These are phyloP conservation scores for Pyrochroa serraticornis DNA, from an alignment of 2,888 invertebrate genomes.

Conservation along the genomic window DNA sequence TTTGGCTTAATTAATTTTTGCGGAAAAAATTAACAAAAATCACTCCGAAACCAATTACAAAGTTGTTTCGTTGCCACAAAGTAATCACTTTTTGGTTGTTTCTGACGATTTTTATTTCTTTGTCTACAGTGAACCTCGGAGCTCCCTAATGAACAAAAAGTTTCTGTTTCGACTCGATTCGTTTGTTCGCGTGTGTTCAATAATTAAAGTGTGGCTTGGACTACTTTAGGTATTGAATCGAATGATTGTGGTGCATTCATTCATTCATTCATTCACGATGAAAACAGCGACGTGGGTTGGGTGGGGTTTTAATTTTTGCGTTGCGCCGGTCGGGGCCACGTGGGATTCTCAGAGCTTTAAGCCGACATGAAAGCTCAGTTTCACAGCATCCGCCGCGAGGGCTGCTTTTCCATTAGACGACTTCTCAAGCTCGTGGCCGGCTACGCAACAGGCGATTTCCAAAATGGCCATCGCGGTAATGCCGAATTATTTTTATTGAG, in stretches of 20 bases:
- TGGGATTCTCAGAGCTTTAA: conserved; percentile 35
- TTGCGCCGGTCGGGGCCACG: conserved; percentile 36
- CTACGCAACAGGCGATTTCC: conserved; percentile 37
- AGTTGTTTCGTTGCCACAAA: too few relatives aligned
- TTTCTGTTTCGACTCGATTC: background rate
- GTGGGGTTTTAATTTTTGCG: conserved; percentile 32
- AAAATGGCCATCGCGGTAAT: background rate
- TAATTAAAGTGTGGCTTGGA: conserved; percentile 18
- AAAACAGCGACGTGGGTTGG: background rate
- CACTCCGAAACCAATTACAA: too few relatives aligned
- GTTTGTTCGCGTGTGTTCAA: conserved; percentile 6
- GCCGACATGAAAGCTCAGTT: conserved; percentile 37
- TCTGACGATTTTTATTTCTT: too few relatives aligned
- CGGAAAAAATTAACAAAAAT: too few relatives aligned
- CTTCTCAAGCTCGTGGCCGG: background rate
- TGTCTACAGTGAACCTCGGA: too few relatives aligned
- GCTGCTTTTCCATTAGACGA: conserved; percentile 5
- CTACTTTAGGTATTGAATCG: conserved; percentile 9
- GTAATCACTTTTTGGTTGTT: too few relatives aligned
- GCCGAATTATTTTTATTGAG: too few relatives aligned
- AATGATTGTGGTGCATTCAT: conserved; percentile 15
- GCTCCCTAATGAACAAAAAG: too few relatives aligned
- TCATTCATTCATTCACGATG: conserved; percentile 23
- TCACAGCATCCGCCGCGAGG: conserved; percentile 38
- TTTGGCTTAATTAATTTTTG: too few relatives aligned